Base-by-base conservation (phyloP, 2,888 invertebrate species). In the Ectemnius lituratus region DNA sequence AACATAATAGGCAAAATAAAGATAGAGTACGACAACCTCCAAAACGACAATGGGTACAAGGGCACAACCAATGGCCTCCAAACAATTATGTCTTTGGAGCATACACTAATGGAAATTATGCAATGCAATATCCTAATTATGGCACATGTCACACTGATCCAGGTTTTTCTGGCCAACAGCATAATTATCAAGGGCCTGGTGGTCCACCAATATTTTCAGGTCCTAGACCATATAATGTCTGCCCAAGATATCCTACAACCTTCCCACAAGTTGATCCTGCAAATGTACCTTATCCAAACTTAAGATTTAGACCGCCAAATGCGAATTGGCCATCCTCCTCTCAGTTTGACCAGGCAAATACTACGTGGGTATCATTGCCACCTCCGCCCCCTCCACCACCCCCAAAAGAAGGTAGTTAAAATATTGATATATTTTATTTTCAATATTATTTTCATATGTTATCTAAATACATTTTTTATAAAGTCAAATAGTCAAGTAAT, bases 281-380 rank as follows among this genome's bases (percentile, higher is more conserved):
- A 27, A 65, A 49, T 60, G 57, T 56, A 46, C 4, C 64, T 45
- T 8, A 37, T 37, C 37, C 66, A 20, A 68, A 62, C 49, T 1
- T 65, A 13, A 74, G 79, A 61, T 75, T 62, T 61, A 52, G 64
- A 23, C 46, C 47, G 23, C 0, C 67, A 6, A 56, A 61, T 46
- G 37, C 47, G 13, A 1, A 68, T 13, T 83, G 83, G 81, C 77
- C 37, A 37, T 8, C 37, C 37, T 37, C 37, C 37, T 37, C 37
- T 11, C 37, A 37, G 37, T 37, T 37, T 37, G 37, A 13, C 47
- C 47, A 2, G 27, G 16, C 14, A 61, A 49, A 68, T 78, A 75
- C 78, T 78, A 75, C 78, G n/a, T 76, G 83, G 62, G 57, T 78
- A 37, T 73, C 85, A 45, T 71, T 84, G 47, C 84, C 86, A 73